Conservation (phyloP, 2,888 invertebrate species). For the Aspidapion aeneum region DNA sequence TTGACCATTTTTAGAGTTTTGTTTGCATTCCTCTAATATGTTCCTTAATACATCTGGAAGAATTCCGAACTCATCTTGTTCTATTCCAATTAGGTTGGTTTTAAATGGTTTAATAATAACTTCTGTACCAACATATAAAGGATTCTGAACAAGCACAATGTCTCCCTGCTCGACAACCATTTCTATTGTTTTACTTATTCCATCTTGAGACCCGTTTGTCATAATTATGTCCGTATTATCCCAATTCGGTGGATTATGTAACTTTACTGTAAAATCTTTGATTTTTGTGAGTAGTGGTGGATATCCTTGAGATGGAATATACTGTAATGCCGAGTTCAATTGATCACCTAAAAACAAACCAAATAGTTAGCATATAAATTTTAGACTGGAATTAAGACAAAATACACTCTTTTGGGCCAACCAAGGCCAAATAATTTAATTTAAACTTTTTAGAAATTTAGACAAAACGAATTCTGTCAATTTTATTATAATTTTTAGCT, state of each 20-base stretch:
- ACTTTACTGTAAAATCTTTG: conserved; percentile 57
- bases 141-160: conserved; percentile 66
- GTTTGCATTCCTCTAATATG: conserved; percentile 53
- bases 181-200: conserved; percentile 70
- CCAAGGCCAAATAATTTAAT: too few relatives aligned
- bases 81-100: conserved; percentile 62
- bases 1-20: conserved; percentile 42
- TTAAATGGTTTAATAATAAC: conserved; percentile 64
- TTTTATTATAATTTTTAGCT: too few relatives aligned
- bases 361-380: too few relatives aligned
- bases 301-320: conserved; percentile 70
- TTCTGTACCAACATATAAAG: conserved; percentile 67
- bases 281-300: conserved; percentile 57
- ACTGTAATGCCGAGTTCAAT: conserved; percentile 67
- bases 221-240: conserved; percentile 60
- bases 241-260: conserved; percentile 65
- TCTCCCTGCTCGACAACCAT: conserved; percentile 68
- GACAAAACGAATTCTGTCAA: too few relatives aligned
- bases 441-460: too few relatives aligned
- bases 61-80: conserved; percentile 67
- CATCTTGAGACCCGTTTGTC: conserved; percentile 75
- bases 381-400: too few relatives aligned
- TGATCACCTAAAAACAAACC: too few relatives aligned
- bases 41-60: conserved; percentile 58
- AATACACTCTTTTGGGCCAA: too few relatives aligned